Conservation (phyloP, 2,113 vertebrate genomes). For the Otis tarda region DNA sequence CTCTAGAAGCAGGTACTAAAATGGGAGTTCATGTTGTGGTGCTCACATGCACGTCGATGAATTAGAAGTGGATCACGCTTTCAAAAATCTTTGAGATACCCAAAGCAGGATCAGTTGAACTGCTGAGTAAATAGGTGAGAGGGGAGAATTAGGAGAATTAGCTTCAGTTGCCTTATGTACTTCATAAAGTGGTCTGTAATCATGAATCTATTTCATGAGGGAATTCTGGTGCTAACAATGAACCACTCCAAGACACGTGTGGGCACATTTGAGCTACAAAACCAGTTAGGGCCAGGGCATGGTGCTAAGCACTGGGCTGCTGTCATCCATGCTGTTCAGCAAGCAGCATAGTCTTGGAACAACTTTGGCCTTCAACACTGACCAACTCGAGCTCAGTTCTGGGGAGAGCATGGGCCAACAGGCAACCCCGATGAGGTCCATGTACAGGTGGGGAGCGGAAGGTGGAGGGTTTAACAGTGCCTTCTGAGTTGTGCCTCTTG, state of each 20-base stretch:
- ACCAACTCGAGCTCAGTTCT: background rate
- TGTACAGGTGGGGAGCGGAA: rapidly evolving
- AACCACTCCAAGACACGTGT: background rate
- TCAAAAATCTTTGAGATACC: background rate
- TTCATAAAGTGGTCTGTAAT: background rate
- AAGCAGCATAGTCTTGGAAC: background rate
- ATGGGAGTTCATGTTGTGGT: background rate
- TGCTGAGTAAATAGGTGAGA: background rate
- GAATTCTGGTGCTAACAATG: background rate
- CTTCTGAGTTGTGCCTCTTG: background rate
- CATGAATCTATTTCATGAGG: background rate
- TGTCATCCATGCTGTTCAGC: background rate
- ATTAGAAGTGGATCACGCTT: background rate
- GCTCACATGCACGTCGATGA: rapidly evolving
- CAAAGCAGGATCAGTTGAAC: background rate
- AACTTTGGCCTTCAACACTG: background rate
- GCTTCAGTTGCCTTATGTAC: background rate
- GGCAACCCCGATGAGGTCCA: rapidly evolving
- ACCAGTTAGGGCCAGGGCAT: background rate
- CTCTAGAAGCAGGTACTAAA: background rate
- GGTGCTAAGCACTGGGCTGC: background rate
- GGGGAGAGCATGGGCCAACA: background rate
- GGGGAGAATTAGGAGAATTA: background rate
- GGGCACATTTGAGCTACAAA: background rate
- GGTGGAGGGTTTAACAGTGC: background rate